These are phyloP conservation scores for Gymnoscopelus microlampas DNA, from an alignment of 2,797 vertebrate genomes.

Conservation along the genomic window DNA sequence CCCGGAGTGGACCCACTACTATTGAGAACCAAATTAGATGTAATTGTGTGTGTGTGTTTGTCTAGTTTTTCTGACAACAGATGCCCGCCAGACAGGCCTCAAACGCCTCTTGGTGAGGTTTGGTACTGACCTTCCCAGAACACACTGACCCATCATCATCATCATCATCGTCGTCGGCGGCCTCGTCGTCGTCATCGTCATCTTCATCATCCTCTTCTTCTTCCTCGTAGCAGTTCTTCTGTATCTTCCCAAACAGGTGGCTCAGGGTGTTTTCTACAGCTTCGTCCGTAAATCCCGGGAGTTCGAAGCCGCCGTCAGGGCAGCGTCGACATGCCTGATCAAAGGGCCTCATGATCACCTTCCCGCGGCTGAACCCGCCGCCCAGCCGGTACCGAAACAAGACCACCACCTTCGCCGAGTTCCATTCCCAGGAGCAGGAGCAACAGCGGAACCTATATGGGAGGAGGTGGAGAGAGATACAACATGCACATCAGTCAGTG, in stretches of 20 bases:
- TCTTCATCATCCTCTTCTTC: accelerated
- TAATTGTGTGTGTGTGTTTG: no score
- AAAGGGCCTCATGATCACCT: conserved; percentile 68
- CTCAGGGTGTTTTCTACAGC: conserved; percentile 37
- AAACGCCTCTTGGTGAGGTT: conserved; percentile 62
- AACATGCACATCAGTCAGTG: no score
- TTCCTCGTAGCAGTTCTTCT: conserved; percentile 66
- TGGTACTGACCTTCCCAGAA: conserved; percentile 38
- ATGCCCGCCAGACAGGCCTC: conserved; percentile 61
- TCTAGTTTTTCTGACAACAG: conserved; percentile 43
- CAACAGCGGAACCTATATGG: conserved; percentile 59
- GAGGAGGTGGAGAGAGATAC: no score
- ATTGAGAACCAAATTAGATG: no score
- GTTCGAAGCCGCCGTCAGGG: not conserved
- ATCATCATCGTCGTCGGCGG: no score
- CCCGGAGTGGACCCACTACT: no score
- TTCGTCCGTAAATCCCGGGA: conserved; percentile 47
- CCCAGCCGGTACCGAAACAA: conserved; percentile 70
- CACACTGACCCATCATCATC: not conserved
- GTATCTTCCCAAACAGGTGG: conserved; percentile 61
- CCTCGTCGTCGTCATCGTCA: no score
- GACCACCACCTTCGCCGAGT: conserved; percentile 57
- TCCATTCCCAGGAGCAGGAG: conserved; percentile 60
- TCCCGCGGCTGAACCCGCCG: conserved; percentile 29
- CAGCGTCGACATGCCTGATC: conserved; percentile 65